phyloP scores from a whole-genome alignment of 1,140 invertebrate species.

The Drosophila burlai region DNA sequence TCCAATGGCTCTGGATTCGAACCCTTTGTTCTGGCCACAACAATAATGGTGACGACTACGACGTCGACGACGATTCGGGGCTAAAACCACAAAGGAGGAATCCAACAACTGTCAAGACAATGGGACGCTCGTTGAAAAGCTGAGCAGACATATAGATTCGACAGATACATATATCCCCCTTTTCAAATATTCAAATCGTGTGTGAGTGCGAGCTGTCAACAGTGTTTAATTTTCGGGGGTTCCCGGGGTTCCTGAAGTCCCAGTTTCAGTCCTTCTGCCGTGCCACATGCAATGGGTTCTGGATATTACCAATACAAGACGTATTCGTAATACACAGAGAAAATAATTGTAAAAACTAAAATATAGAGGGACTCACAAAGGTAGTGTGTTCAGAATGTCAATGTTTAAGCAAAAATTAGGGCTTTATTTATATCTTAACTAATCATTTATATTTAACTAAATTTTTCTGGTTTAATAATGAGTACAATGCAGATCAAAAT shows the following conservation, averaged over 20 bases:
- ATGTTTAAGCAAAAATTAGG: background rate
- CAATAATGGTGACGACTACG: conserved; percentile 42
- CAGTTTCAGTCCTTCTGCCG: conserved; percentile 35
- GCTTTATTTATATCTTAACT: background rate
- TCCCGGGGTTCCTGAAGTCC: conserved; percentile 4
- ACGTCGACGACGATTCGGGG: background rate
- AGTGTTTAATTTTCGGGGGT: conserved; percentile 73
- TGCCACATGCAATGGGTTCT: conserved; percentile 66
- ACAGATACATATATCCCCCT: background rate
- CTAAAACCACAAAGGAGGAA: conserved; percentile 29
- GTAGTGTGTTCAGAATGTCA: background rate
- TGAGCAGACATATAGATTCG: conserved; percentile 44
- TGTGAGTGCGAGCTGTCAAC: conserved; percentile 80
- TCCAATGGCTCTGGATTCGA: conserved; percentile 25
- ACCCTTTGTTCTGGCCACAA: conserved; percentile 63
- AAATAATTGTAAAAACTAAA: background rate
- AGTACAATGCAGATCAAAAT: background rate
- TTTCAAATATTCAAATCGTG: conserved; percentile 73
- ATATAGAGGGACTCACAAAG: background rate
- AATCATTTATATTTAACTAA: too few species aligned
- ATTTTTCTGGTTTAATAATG: background rate
- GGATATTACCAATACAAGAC: conserved; percentile 19
- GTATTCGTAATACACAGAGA: background rate
- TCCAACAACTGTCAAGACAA: conserved; percentile 74
- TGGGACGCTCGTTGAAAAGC: conserved; percentile 53